Percentiles rank a stretch among this genome's conserved stretches.
phyloP scores from a whole-genome alignment of 2,888 invertebrate genomes.

The Eurytoma adleriae region DNA sequence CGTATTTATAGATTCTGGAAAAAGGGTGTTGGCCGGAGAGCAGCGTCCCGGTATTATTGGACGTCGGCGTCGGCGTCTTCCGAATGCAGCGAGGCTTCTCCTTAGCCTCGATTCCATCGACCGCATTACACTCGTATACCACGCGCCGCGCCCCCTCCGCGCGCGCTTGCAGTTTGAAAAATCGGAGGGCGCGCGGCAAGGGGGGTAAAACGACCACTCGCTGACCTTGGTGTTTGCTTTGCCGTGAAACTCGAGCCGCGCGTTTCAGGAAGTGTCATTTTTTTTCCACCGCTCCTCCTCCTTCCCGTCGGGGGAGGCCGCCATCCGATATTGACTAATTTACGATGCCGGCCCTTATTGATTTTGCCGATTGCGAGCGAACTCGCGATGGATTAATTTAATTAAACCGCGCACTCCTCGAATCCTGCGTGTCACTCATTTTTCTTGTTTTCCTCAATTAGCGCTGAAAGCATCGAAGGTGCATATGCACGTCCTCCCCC shows the following conservation, averaged over 20 bases:
- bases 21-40: slow-evolving; percentile 63
- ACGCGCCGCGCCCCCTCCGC: not conserved
- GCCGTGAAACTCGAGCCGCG: slow-evolving; percentile 12
- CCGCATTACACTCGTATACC: not conserved
- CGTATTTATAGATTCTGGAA: slow-evolving; percentile 71
- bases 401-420: not conserved
- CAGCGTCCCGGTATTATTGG: slow-evolving; percentile 65
- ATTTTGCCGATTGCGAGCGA: slow-evolving; percentile 2
- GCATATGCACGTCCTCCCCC: no score
- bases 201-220: not conserved
- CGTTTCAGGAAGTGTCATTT: slow-evolving; percentile 13
- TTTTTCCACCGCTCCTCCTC: not conserved
- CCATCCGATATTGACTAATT: not conserved
- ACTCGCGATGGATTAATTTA: not conserved
- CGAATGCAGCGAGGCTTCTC: slow-evolving; percentile 15
- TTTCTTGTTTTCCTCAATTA: no score
- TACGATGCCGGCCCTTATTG: not conserved
- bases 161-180: slow-evolving; percentile 3
- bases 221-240: slow-evolving; percentile 38
- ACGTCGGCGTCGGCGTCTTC: slow-evolving; percentile 21
- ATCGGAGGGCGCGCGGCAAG: not conserved
- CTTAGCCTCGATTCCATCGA: slow-evolving; percentile 49
- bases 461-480: no score
- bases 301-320: not conserved
- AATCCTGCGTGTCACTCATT: no score